A percentile compares a stretch with the other conserved stretches of the same genome.
Conservation (phyloP, 2,797 vertebrate species). For the Otus scops region DNA sequence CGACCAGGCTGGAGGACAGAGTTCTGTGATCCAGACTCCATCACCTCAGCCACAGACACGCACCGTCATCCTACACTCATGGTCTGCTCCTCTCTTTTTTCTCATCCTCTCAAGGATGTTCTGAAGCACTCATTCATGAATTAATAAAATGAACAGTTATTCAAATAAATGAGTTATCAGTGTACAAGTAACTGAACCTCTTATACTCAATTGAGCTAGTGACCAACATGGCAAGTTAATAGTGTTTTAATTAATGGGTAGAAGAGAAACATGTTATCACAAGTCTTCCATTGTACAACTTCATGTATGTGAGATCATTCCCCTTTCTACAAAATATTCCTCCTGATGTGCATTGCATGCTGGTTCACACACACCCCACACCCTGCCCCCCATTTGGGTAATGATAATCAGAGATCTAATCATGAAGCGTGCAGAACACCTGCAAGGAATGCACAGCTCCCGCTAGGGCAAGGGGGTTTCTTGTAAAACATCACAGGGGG, state of each 20-base stretch:
- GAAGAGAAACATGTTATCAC: neutral
- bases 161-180: neutral
- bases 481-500: neutral
- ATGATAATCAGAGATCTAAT: neutral
- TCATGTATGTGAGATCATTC: neutral
- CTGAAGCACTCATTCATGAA: neutral
- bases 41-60: neutral
- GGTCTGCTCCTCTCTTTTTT: neutral
- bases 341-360: neutral
- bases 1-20: neutral
- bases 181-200: neutral
- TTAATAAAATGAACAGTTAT: neutral
- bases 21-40: rapidly evolving
- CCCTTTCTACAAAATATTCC: neutral
- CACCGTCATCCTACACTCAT: neutral
- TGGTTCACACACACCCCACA: neutral
- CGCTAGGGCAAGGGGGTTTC: neutral
- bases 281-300: neutral
- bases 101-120: neutral
- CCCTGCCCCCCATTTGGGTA: neutral
- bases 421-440: neutral
- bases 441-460: neutral
- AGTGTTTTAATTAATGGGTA: neutral
- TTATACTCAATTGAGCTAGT: neutral
- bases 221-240: neutral